A percentile compares a stretch with the other conserved stretches of the same genome.
These are phyloP conservation scores for Amphipyra berbera DNA, from an alignment of 2,888 invertebrate genomes.

Conservation along the genomic window DNA sequence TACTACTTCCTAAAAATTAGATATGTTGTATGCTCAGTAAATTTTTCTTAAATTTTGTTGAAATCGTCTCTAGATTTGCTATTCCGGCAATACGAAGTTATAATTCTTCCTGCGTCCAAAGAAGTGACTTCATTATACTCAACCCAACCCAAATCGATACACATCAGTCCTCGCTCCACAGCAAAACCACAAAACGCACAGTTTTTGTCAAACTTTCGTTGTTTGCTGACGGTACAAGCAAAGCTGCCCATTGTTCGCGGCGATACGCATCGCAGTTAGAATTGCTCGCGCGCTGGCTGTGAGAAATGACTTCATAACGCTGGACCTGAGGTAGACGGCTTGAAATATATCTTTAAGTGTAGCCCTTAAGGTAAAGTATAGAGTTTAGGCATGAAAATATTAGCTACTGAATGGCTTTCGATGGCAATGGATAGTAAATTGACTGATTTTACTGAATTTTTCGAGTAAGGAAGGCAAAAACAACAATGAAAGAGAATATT, in stretches of 20 bases:
- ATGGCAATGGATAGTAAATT: no score
- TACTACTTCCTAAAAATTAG: neutral
- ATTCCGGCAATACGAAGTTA: no score
- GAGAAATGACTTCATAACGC: slow-evolving; percentile 62
- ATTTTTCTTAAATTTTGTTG: neutral
- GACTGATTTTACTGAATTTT: no score
- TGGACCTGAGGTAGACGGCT: slow-evolving; percentile 27
- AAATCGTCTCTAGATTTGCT: neutral
- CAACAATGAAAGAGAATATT: no score
- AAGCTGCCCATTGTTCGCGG: slow-evolving; percentile 71
- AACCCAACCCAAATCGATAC: no score
- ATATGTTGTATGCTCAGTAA: no score
- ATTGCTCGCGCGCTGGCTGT: slow-evolving; percentile 69
- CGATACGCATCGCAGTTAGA: slow-evolving; percentile 74
- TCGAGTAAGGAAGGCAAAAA: no score
- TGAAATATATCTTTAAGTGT: slow-evolving; percentile 21
- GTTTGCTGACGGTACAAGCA: slow-evolving; percentile 64
- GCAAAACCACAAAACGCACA: slow-evolving; percentile 7
- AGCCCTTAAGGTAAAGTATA: slow-evolving; percentile 3
- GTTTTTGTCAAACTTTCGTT: slow-evolving; percentile 47
- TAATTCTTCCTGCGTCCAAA: no score
- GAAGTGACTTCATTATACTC: no score
- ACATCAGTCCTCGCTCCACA: neutral
- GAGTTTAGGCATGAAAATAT: neutral
- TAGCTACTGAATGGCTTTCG: neutral